Percentiles rank a stretch among this genome's conserved stretches.
phyloP scores from a whole-genome alignment of 2,797 vertebrate species.

The Lithobates pipiens region DNA sequence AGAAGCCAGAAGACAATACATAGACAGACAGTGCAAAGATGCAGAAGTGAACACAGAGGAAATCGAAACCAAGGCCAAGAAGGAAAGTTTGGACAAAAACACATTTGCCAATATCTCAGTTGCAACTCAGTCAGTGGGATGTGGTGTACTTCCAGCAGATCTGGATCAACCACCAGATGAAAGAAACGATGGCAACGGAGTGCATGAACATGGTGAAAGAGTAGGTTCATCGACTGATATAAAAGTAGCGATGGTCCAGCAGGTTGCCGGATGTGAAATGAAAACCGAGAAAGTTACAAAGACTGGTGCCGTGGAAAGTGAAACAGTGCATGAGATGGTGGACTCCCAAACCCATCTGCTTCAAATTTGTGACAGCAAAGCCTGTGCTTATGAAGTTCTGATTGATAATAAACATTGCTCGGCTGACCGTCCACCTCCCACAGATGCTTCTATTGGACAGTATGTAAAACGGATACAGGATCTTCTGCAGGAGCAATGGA shows the following conservation, averaged over 20 bases:
- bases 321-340: not conserved
- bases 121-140: constrained; percentile 61
- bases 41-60: constrained; percentile 74
- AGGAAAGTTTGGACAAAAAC: constrained; percentile 72
- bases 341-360: not conserved
- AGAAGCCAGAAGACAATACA: constrained; percentile 62
- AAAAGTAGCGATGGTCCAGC: not conserved
- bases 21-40: constrained; percentile 63
- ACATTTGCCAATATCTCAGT: constrained; percentile 69
- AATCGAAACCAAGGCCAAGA: not conserved
- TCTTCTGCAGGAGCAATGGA: constrained; percentile 96
- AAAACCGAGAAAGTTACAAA: constrained; percentile 67
- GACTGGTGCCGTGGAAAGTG: not conserved
- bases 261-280: constrained; percentile 63
- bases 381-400: not conserved
- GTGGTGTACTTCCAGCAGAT: not conserved
- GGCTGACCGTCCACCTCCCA: constrained; percentile 64
- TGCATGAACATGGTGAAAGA: constrained; percentile 11
- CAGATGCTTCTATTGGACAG: constrained; percentile 88
- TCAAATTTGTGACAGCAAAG: not conserved
- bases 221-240: not conserved
- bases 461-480: constrained; percentile 94
- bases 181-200: not conserved
- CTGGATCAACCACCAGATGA: constrained; percentile 31
- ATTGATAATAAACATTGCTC: constrained; percentile 6